phyloP scores from a whole-genome alignment of 2,113 vertebrate species.

The Sylvietta virens region DNA sequence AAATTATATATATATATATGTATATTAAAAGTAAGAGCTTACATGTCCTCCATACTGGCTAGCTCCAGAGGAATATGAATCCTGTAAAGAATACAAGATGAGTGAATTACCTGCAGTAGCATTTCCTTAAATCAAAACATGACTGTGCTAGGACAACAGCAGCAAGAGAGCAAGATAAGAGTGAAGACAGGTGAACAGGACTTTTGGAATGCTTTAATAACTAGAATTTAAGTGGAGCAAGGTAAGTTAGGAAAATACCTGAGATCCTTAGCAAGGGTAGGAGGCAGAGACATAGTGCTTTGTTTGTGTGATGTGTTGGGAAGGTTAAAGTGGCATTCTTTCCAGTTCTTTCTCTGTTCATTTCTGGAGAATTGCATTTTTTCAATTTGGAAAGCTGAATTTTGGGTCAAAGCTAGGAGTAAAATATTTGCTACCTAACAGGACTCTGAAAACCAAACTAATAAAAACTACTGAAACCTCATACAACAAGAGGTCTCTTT shows the following conservation, averaged over 20 bases:
- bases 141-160: neutral
- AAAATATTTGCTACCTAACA: neutral
- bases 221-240: neutral
- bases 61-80: slow-evolving; percentile 35
- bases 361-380: neutral
- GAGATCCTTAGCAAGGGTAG: neutral
- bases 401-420: neutral
- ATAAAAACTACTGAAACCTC: neutral
- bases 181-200: neutral
- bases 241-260: neutral
- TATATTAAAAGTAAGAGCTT: neutral
- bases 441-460: neutral
- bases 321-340: neutral
- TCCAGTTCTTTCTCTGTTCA: neutral
- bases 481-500: neutral
- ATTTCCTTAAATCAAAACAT: neutral
- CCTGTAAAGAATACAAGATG: neutral
- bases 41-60: slow-evolving; percentile 34
- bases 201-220: neutral
- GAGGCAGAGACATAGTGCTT: neutral
- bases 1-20: neutral
- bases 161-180: neutral
- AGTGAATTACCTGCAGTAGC: neutral
- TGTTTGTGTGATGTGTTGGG: neutral
- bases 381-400: neutral